Percentiles rank a stretch among this genome's conserved stretches.
Evolutionary conservation across 2,888 invertebrate genomes (phyloP).

Genomic region (Allolobophora icterica): DNA sequence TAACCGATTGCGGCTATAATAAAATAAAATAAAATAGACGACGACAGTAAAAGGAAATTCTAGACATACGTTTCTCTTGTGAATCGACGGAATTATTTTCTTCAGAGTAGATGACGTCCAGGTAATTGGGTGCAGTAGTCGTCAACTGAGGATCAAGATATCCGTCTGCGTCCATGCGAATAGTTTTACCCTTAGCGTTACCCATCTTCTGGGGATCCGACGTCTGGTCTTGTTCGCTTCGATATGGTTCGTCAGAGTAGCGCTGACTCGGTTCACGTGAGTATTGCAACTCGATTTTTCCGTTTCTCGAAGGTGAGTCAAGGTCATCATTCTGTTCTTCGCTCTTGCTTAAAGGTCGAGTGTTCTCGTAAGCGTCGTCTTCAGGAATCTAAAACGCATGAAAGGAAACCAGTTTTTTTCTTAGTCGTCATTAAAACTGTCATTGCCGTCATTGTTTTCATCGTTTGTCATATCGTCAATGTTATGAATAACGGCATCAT

Average conservation of each 20-base stretch:
- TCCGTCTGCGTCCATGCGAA: neutral
- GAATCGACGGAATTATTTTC: neutral
- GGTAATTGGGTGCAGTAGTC: neutral
- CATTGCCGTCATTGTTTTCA: too few relatives aligned
- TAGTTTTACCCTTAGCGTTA: neutral
- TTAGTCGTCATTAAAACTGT: too few relatives aligned
- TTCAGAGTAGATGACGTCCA: neutral
- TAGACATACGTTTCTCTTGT: neutral
- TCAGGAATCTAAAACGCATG: neutral
- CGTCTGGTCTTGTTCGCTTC: neutral
- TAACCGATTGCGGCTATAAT: neutral
- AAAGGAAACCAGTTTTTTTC: neutral
- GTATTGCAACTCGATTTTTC: neutral
- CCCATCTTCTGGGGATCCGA: neutral
- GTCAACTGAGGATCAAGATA: neutral
- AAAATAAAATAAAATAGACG: neutral
- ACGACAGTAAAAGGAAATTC: neutral
- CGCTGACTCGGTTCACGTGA: constrained; percentile 12
- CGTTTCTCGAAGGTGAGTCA: neutral
- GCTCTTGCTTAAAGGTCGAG: neutral
- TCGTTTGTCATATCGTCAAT: too few relatives aligned
- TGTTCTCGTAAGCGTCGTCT: neutral
- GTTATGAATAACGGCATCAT: too few relatives aligned
- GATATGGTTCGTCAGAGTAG: neutral
- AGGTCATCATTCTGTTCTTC: neutral